Conservation (phyloP, 2,888 invertebrate genomes). For the Epinotia brunnichana region DNA sequence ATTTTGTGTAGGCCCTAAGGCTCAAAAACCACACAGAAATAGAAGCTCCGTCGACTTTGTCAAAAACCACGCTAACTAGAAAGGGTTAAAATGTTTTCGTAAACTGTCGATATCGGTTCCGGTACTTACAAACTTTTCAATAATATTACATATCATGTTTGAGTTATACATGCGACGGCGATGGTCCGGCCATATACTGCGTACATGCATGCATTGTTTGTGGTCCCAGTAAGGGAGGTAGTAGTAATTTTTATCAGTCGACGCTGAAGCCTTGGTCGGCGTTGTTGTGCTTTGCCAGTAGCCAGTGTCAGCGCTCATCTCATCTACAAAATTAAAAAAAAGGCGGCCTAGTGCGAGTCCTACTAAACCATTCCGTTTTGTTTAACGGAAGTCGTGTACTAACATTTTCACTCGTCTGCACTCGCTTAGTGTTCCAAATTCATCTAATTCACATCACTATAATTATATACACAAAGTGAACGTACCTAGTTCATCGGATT, state of each 20-base stretch:
- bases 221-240: constrained; percentile 92
- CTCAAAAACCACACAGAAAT: too few relatives aligned
- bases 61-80: too few relatives aligned
- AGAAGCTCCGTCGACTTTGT: too few relatives aligned
- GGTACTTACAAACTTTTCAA: constrained; percentile 89
- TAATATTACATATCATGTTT: constrained; percentile 91
- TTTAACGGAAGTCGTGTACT: too few relatives aligned
- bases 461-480: not conserved
- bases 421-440: not conserved
- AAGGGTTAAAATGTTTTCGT: not conserved
- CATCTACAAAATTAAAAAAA: constrained; percentile 64
- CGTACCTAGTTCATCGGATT: constrained; percentile 56
- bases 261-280: constrained; percentile 87
- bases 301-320: constrained; percentile 83
- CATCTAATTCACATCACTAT: not conserved
- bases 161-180: constrained; percentile 93
- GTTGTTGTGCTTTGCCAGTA: constrained; percentile 92
- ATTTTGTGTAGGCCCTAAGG: too few relatives aligned
- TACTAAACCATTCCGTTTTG: too few relatives aligned
- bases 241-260: constrained; percentile 89
- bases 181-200: constrained; percentile 93
- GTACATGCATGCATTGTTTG: constrained; percentile 94
- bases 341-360: not conserved
- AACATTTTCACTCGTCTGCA: not conserved
- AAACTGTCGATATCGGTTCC: not conserved